Conservation (phyloP, 2,113 vertebrate genomes). For the Neotragus pygmaeus region DNA sequence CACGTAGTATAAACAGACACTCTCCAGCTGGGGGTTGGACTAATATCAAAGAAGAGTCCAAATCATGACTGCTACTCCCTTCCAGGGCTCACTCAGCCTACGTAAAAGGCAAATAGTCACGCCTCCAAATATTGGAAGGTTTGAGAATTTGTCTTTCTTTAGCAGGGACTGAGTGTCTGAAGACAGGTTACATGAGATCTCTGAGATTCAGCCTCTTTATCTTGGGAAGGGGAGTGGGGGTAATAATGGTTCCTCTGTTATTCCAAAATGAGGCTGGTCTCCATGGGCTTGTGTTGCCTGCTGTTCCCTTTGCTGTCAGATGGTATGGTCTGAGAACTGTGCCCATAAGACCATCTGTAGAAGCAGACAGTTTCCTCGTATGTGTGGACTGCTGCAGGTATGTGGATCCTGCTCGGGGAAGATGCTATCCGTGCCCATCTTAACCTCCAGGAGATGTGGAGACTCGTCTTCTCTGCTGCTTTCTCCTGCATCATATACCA, state of each 20-base stretch:
- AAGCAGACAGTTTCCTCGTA: neutral
- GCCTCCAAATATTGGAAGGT: neutral
- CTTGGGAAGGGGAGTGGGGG: neutral
- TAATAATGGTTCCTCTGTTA: neutral
- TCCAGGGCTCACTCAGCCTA: neutral
- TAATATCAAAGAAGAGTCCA: neutral
- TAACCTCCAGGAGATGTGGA: neutral
- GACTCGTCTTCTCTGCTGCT: neutral
- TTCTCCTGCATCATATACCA: neutral
- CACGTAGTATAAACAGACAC: neutral
- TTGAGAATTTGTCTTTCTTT: neutral
- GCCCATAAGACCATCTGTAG: neutral
- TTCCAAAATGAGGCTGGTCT: neutral
- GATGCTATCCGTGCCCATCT: accelerated
- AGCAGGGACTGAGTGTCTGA: neutral
- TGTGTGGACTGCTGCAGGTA: too few species aligned
- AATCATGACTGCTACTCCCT: accelerated
- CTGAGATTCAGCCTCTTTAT: neutral
- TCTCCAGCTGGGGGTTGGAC: neutral
- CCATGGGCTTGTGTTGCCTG: neutral
- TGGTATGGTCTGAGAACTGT: neutral
- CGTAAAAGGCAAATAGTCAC: neutral
- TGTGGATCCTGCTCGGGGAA: accelerated
- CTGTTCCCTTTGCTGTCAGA: neutral
- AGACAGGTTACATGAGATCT: neutral